Percentiles rank a stretch among this genome's conserved stretches.
These are phyloP conservation scores for Aethina tumida DNA, from an alignment of 1,140 invertebrate species.

Conservation along the genomic window DNA sequence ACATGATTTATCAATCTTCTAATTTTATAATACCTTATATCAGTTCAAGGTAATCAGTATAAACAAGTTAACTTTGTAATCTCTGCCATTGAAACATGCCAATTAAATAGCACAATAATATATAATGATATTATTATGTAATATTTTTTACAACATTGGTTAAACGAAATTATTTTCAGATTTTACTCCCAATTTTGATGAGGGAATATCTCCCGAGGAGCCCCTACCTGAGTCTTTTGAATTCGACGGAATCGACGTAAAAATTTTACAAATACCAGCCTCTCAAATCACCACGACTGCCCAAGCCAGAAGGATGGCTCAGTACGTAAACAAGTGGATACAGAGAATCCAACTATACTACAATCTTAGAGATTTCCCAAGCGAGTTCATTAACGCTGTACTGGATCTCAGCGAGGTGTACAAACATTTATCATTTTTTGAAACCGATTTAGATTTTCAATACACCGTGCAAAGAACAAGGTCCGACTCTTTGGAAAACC, in stretches of 20 bases:
- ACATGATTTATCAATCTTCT: constrained; percentile 4
- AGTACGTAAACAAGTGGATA: constrained; percentile 53
- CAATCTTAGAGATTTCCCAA: constrained; percentile 54
- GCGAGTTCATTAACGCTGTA: constrained; percentile 57
- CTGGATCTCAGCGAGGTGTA: constrained; percentile 60
- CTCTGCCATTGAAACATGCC: background rate
- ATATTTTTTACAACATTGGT: no score
- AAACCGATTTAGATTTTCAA: constrained; percentile 52
- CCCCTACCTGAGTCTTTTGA: constrained; percentile 8
- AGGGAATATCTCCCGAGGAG: constrained; percentile 3
- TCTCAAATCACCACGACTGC: constrained; percentile 32
- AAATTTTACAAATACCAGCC: constrained; percentile 19
- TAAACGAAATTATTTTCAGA: no score
- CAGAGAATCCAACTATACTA: constrained; percentile 56
- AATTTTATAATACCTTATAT: background rate
- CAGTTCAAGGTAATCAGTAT: background rate
- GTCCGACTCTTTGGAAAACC: constrained; percentile 51
- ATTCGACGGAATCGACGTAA: constrained; percentile 16
- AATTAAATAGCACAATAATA: background rate
- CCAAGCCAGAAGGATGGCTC: constrained; percentile 49
- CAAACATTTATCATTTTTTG: constrained; percentile 58
- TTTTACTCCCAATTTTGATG: constrained; percentile 4
- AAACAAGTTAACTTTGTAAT: background rate
- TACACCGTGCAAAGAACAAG: constrained; percentile 61
- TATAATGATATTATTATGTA: no score